Evolutionary conservation across 1,140 invertebrate genomes (phyloP).

Genomic region (Carcinoscorpius rotundicauda): DNA sequence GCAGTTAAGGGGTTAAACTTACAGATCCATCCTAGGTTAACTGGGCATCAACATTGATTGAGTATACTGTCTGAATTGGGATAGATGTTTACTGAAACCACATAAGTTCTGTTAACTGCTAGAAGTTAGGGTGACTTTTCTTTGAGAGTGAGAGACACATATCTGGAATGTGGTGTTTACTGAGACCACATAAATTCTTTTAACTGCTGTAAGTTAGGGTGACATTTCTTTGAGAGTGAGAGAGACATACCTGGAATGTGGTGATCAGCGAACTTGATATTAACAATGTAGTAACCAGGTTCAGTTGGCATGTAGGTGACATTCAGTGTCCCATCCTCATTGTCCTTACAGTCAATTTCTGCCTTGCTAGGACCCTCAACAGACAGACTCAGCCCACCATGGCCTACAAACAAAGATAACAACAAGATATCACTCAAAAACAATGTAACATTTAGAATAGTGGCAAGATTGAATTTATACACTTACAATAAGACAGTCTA

Average conservation of each 20-base stretch:
- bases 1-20: too few species aligned
- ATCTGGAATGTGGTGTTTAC: conserved; percentile 52
- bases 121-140: neutral
- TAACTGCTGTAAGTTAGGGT: too few species aligned
- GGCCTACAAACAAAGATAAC: conserved; percentile 38
- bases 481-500: too few species aligned
- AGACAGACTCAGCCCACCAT: conserved; percentile 87
- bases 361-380: conserved; percentile 92
- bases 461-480: too few species aligned
- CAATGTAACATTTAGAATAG: too few species aligned
- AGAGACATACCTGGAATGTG: conserved; percentile 57
- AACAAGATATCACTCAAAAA: too few species aligned
- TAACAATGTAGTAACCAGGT: conserved; percentile 93
- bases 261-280: conserved; percentile 95
- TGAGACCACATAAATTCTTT: too few species aligned
- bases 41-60: too few species aligned
- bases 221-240: neutral
- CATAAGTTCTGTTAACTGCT: too few species aligned
- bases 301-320: conserved; percentile 95
- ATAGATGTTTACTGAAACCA: too few species aligned
- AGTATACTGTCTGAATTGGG: too few species aligned
- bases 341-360: conserved; percentile 93
- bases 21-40: too few species aligned
- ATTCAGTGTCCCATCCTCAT: conserved; percentile 84
- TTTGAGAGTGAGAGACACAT: conserved; percentile 9